A percentile compares a stretch with the other conserved stretches of the same genome.
Evolutionary conservation across 2,888 invertebrate genomes (phyloP).

Genomic region (Cantharis rufa): DNA sequence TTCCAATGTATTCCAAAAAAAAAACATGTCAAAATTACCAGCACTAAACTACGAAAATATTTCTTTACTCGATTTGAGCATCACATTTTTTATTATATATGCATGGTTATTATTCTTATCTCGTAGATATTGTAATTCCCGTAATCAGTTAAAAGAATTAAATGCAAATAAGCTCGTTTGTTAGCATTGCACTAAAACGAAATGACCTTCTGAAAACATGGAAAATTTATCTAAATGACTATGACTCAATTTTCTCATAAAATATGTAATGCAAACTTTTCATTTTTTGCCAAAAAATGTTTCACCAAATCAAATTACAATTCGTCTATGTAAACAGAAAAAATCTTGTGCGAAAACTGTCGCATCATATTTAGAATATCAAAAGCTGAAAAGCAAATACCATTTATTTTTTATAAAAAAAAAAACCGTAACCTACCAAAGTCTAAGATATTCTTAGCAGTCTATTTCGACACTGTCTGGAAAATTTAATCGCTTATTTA

Average conservation of each 20-base stretch:
- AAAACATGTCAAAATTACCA: too few species aligned
- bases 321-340: not conserved
- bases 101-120: conserved; percentile 11
- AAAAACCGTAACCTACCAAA: not conserved
- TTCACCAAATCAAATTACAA: not conserved
- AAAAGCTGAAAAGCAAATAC: not conserved
- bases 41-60: not conserved
- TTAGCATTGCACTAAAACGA: not conserved
- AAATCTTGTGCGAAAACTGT: not conserved
- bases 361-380: not conserved
- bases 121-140: conserved; percentile 13
- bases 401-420: not conserved
- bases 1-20: too few species aligned
- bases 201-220: not conserved
- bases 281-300: not conserved
- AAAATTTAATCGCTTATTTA: not conserved
- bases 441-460: not conserved
- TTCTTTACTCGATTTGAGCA: not conserved
- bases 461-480: not conserved
- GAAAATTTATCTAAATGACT: not conserved
- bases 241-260: not conserved
- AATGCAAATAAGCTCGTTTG: conserved; percentile 8
- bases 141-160: conserved; percentile 6
- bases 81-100: not conserved
- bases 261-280: not conserved